Conservation (phyloP, 2,113 vertebrate genomes). For the Xenotilapia longispinis region DNA sequence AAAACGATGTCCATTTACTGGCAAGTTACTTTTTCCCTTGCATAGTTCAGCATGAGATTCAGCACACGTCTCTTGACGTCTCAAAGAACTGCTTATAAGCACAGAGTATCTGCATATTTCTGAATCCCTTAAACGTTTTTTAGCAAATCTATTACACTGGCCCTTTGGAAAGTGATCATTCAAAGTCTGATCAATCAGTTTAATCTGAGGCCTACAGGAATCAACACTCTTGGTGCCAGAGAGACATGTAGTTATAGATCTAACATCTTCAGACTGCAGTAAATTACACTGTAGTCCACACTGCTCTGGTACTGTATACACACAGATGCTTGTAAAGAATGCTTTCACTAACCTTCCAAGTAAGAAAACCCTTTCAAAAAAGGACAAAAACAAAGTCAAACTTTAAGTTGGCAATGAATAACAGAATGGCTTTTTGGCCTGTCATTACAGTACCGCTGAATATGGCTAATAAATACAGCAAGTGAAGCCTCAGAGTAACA, state of each 20-base stretch:
- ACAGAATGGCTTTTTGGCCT: neutral
- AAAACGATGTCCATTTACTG: neutral
- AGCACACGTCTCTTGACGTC: neutral
- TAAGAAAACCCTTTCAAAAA: neutral
- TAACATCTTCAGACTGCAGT: neutral
- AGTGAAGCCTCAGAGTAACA: neutral
- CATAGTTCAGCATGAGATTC: slow-evolving; percentile 31
- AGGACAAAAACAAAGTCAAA: neutral
- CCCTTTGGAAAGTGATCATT: neutral
- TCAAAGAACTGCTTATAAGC: neutral
- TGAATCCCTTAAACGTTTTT: neutral
- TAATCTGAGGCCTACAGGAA: neutral
- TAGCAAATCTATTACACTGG: neutral
- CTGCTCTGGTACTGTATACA: neutral
- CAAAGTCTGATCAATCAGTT: neutral
- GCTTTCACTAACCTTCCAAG: neutral
- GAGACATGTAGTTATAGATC: neutral
- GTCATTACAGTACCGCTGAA: neutral
- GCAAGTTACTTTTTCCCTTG: neutral
- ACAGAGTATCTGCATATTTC: neutral
- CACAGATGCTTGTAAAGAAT: neutral
- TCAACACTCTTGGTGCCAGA: neutral
- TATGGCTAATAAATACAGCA: slow-evolving; percentile 1
- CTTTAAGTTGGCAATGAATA: neutral
- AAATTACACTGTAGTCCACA: neutral